Base-by-base conservation (phyloP, 53 echinoderm and acorn worm genomes). In the Zoroaster sp. region DNA sequence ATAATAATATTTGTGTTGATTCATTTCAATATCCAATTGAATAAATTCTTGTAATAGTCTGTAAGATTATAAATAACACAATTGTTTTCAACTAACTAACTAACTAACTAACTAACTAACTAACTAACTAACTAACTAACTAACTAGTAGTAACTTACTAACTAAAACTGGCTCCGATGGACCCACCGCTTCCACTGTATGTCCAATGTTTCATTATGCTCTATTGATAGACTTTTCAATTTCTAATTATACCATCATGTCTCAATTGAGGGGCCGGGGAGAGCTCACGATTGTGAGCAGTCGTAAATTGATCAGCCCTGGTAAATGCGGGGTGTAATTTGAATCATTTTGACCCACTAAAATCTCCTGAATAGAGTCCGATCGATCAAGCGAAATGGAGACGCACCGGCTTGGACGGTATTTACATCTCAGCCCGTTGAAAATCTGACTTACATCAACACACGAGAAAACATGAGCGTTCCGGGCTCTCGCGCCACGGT, bases 321-420 rank as follows among this genome's bases (percentile, higher is more conserved):
- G 49, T 70, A 42, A 20, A 23, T 47, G 47, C 70, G 52, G 35
- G 44, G 36, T 69, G 70, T 85, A 71, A 69, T 11, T 28, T 71
- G 85, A 70, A 85, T 85, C 85, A 41, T 71, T 85, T 69, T n/a
- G 85, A 69, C 85, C 85, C 44, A 85, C 85, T 69, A 85, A 83
- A 42, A 79, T 11, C 63, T n/a, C 0, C 79, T 79, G 79, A 79
- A 79, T 63, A 23, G 40, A 14, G 4, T 3, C 7, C 71, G 31
- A 85, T 85, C 85, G 85, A 85, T 85, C 85, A 83, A 18, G 46
- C 30, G 85, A 68, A 83, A 65, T 36, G 31, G 69, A 69, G 67
- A 68, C 41, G 69, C n/a, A 49, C 18, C 35, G 7, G 15, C 71
- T 35, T 18, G 63, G 28, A 25, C 28, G 63, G 63, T 59, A 59